Base-by-base conservation (phyloP, 2,113 vertebrate species). In the Paracanthobrama guichenoti region DNA sequence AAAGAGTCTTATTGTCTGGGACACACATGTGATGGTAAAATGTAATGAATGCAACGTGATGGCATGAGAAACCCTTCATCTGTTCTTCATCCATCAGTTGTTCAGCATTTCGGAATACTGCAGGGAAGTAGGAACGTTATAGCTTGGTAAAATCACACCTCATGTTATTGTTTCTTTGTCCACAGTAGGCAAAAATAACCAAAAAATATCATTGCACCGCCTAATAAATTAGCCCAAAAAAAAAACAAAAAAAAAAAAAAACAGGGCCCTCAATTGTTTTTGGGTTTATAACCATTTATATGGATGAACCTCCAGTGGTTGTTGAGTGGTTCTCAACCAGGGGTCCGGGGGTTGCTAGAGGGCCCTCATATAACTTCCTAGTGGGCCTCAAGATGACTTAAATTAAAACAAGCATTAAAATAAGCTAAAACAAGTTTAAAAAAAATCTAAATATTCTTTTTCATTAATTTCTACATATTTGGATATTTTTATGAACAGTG, bases 1-100 rank as follows among this genome's bases (percentile, higher is more conserved):
- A 73, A 59, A 39, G 6, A 44, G 42, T 48, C 22, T 24, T 22
- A 39, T 55, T 78, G 24, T 69, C 83, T 84, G 74, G 62, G 26
- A 57, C n/a, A 57, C 48, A 69, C 42, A 69, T 79, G 62, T 78
- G 46, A 44, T 2, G 13, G 48, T 48, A 66, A 80, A 46, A 80
- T 24, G 12, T 26, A 50, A 48, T 79, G 1, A 79, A 79, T 80
- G n/a, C 60, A 46, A 67, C 9, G 12, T 66, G 60, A 66, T 66
- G 78, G 78, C 42, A 66, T 2, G 42, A 31, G 60, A 66, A 80
- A 66, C 12, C 13, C 77, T 16, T 64, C 16, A 80, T 66, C 78
- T 80, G 57, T 60, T 62, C 18, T 50, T 50, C 9, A 80, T 79
- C 59, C 39, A 20, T 46, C 57, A 60, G 57, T 60, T 42, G 55